Evolutionary conservation across 2,113 vertebrate species (phyloP).

Genomic region (Prionailurus viverrinus): DNA sequence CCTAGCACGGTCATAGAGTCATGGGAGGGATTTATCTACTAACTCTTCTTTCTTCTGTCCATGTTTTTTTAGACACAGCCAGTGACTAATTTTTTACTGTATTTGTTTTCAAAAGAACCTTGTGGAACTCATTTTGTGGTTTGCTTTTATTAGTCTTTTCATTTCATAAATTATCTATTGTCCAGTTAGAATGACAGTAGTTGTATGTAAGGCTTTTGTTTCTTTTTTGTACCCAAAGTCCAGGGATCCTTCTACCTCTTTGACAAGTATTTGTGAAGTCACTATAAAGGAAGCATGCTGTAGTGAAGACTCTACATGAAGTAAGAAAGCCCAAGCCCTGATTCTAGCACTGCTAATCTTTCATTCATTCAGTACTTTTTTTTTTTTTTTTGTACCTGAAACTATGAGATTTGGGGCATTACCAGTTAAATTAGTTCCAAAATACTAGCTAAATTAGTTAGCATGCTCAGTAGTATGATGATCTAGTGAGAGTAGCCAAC

Average conservation of each 20-base stretch:
- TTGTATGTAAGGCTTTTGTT: neutral
- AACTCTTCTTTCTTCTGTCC: neutral
- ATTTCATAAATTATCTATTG: neutral
- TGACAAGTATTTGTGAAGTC: neutral
- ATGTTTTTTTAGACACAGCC: neutral
- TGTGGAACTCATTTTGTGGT: neutral
- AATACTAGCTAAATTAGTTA: neutral
- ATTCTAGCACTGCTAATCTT: neutral
- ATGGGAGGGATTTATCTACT: neutral
- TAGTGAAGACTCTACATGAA: neutral
- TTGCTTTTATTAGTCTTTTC: neutral
- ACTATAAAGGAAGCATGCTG: neutral
- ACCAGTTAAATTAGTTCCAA: neutral
- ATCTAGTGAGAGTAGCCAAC: neutral
- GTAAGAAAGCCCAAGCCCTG: neutral
- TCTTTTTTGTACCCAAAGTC: neutral
- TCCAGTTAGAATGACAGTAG: neutral
- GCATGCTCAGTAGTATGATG: neutral
- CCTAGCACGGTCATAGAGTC: neutral
- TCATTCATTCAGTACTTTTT: neutral
- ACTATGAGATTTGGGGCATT: neutral
- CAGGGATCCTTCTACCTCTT: neutral
- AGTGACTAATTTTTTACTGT: neutral
- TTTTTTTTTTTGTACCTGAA: neutral
- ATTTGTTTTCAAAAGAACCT: neutral